Conservation (phyloP, 1,140 invertebrate species). For the Diorhabda sublineata region DNA sequence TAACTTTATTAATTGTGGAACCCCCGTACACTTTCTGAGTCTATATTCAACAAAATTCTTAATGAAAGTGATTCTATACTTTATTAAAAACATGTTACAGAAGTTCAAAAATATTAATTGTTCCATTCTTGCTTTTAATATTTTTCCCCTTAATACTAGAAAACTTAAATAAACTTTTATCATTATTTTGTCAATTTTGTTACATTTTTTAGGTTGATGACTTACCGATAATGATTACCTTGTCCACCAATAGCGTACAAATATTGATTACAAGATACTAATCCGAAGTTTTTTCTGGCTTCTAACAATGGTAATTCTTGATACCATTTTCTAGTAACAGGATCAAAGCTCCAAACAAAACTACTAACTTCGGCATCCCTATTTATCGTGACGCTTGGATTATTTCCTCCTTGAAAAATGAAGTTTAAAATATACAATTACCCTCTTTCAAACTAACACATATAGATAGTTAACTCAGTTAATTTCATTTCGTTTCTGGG, state of each 20-base stretch:
- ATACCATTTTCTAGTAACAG: slow-evolving; percentile 55
- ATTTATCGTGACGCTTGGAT: slow-evolving; percentile 51
- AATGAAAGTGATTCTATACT: no score
- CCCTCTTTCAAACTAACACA: no score
- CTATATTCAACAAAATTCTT: background rate
- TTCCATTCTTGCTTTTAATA: no score
- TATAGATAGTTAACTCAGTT: no score
- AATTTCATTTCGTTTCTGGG: no score
- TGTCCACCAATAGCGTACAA: slow-evolving; percentile 61
- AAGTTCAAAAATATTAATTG: no score
- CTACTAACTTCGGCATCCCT: slow-evolving; percentile 52
- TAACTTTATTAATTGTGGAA: background rate
- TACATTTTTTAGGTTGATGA: background rate
- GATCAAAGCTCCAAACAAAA: slow-evolving; percentile 61
- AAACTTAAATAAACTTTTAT: no score
- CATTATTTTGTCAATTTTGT: no score
- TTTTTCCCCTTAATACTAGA: no score
- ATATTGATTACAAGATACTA: slow-evolving; percentile 53
- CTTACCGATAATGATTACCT: slow-evolving; percentile 48
- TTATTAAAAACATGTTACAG: no score
- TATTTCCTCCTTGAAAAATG: slow-evolving; percentile 52
- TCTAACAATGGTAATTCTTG: slow-evolving; percentile 53
- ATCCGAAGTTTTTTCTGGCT: slow-evolving; percentile 57
- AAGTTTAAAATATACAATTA: no score
- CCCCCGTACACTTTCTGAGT: background rate